Base-by-base conservation (phyloP, 2,888 invertebrate species). In the Alloscopus bannaensis region DNA sequence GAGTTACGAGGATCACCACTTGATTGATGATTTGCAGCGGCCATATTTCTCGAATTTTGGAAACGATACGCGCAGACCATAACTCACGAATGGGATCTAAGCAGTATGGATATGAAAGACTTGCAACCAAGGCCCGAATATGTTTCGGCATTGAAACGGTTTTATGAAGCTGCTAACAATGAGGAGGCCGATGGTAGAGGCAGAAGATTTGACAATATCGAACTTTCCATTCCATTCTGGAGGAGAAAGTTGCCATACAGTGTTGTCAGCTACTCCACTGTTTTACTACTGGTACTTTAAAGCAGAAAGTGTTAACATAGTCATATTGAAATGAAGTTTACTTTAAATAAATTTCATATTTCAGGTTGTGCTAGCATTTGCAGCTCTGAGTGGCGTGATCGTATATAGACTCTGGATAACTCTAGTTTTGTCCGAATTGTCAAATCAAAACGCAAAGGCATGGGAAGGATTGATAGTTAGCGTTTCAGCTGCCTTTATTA, bases 71-170 rank as follows among this genome's bases (percentile, higher is more conserved):
- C 96, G 0, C 94, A 95, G 0, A 95, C 95, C 89, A 95, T 98
- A 88, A 96, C 97, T 2, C 97, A 97, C 89, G 93, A 96, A 76
- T 98, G 98, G 98, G 98, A 98, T 89, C 91, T 98, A 82, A 94
- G 95, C 0, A 95, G 94, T 26, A 96, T 96, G 87, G 97, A 97
- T 89, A 91, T 94, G 26, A 95, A 96, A 89, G 97, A 97, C 88
- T 96, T 97, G 88, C 45, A 42, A 45, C 97, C 97, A 0, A 90
- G 97, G 42, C 97, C 97, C 50, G 94, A 97, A 88, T 98, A 95
- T 88, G 90, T 98, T 79, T 94, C 95, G 1, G 89, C 94, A 31
- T 89, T 97, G 64, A 92, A 93, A 13, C 93, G 94, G 87, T 92
- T 94, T 0, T 76, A 52, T 29, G 36, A 1, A 20, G 36, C 20